Conservation (phyloP, 1,140 invertebrate genomes). For the Pseudoatta argentina region DNA sequence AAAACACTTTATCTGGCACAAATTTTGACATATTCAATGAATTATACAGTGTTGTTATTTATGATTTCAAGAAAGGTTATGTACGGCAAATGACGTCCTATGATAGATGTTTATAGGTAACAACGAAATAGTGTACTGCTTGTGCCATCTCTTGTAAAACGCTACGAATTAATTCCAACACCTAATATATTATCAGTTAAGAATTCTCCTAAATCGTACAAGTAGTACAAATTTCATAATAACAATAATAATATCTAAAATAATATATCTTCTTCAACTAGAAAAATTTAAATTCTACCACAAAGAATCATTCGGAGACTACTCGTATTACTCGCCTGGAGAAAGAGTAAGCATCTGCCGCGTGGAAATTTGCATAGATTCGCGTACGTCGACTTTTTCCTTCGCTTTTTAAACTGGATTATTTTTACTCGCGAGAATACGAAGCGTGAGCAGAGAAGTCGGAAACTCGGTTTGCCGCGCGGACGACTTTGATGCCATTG, state of each 20-base stretch:
- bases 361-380: not conserved
- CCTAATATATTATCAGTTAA: not conserved
- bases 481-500: not conserved
- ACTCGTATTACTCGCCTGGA: too few species aligned
- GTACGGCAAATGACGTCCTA: too few species aligned
- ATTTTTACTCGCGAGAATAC: conserved; percentile 13
- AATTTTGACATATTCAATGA: too few species aligned
- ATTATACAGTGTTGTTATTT: too few species aligned
- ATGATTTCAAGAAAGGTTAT: too few species aligned
- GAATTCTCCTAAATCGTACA: not conserved
- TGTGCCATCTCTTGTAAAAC: too few species aligned
- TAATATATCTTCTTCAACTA: too few species aligned
- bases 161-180: too few species aligned
- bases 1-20: too few species aligned
- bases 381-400: not conserved
- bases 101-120: too few species aligned
- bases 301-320: not conserved
- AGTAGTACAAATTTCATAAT: not conserved
- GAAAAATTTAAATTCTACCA: not conserved
- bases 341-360: not conserved
- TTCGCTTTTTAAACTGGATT: not conserved
- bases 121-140: too few species aligned
- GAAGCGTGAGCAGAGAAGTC: not conserved
- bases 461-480: not conserved
- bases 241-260: too few species aligned